These are phyloP conservation scores for Trissoscelio sp. DNA, from an alignment of 2,888 invertebrate species.

Conservation along the genomic window DNA sequence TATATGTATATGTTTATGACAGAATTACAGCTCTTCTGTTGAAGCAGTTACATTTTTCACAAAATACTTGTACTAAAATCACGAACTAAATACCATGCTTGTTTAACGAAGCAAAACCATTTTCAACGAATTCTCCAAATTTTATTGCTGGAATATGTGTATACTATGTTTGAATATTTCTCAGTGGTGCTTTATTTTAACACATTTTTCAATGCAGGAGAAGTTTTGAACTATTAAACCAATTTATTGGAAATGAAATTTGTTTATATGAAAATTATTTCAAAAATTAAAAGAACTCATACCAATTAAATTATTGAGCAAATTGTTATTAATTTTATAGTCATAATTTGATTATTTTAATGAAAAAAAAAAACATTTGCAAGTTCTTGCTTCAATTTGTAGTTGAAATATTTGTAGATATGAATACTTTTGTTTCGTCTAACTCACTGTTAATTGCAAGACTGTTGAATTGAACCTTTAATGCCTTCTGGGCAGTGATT, in stretches of 20 bases:
- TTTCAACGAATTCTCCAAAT: background rate
- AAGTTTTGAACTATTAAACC: background rate
- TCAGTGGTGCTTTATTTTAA: background rate
- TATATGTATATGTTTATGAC: too few relatives aligned
- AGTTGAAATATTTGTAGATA: background rate
- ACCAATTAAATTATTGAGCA: too few relatives aligned
- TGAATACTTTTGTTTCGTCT: constrained; percentile 17
- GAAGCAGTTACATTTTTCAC: too few relatives aligned
- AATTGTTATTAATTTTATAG: too few relatives aligned
- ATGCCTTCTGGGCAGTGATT: constrained; percentile 29
- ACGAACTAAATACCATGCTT: background rate
- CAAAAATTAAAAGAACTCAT: too few relatives aligned
- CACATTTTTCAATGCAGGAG: background rate
- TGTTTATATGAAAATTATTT: too few relatives aligned
- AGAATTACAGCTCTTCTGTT: too few relatives aligned
- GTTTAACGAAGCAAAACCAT: background rate
- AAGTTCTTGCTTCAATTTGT: background rate
- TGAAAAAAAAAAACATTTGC: too few relatives aligned
- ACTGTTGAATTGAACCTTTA: constrained; percentile 18
- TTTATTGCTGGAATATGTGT: background rate
- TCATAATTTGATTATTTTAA: too few relatives aligned
- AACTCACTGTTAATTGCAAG: constrained; percentile 29
- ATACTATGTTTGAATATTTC: background rate
- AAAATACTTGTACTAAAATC: background rate
- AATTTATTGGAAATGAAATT: background rate